These are phyloP conservation scores for Blera fallax DNA, from an alignment of 2,888 invertebrate species.

Conservation along the genomic window DNA sequence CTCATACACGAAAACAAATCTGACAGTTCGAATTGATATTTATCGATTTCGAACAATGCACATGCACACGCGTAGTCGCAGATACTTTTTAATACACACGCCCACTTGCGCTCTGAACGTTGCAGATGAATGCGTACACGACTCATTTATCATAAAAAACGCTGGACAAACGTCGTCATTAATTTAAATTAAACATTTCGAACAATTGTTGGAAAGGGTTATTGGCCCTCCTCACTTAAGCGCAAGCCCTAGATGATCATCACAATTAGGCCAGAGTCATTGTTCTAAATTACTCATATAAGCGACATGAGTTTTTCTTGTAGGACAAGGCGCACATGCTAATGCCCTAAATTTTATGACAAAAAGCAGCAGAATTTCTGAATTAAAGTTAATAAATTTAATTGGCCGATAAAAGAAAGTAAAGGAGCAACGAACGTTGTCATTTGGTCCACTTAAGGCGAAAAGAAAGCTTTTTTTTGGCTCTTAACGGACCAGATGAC, in stretches of 20 bases:
- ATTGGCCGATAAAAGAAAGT: constrained; percentile 27
- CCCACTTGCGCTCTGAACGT: constrained; percentile 31
- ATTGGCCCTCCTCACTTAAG: constrained; percentile 26
- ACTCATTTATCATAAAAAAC: constrained; percentile 54
- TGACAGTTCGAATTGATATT: constrained; percentile 70
- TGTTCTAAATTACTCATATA: constrained; percentile 32
- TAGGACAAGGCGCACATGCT: constrained; percentile 17
- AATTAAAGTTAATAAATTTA: constrained; percentile 38
- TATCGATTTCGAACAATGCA: constrained; percentile 66
- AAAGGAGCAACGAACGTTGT: not conserved
- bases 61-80: constrained; percentile 29
- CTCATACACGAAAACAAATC: constrained; percentile 60
- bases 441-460: constrained; percentile 11
- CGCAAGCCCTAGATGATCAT: not conserved
- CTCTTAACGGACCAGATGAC: not conserved
- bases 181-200: constrained; percentile 57
- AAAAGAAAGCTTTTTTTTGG: not conserved
- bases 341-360: constrained; percentile 14
- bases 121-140: constrained; percentile 28
- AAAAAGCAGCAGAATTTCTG: not conserved
- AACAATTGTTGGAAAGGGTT: constrained; percentile 50
- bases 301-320: constrained; percentile 8
- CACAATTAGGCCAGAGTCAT: constrained; percentile 43
- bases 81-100: constrained; percentile 28
- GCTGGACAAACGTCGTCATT: constrained; percentile 62